phyloP scores from a whole-genome alignment of 2,113 vertebrate species.

The Telmatochromis brachygnathus region DNA sequence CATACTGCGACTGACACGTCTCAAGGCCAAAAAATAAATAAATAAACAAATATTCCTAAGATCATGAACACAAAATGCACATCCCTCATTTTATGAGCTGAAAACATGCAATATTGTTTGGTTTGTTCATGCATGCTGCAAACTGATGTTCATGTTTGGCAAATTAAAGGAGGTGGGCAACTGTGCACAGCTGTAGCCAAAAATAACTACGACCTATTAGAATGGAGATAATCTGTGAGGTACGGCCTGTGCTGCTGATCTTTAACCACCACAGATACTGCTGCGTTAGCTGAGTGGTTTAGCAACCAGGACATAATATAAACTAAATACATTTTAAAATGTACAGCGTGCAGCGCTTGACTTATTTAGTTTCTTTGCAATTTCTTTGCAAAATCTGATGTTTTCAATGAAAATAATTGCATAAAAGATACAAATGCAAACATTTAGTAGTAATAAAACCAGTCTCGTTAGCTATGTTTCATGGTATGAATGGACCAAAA shows the following conservation, averaged over 20 bases:
- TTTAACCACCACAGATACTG: neutral
- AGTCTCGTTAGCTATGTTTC: neutral
- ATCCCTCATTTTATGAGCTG: neutral
- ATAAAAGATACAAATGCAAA: neutral
- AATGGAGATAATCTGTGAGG: neutral
- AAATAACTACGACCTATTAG: neutral
- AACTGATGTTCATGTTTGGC: neutral
- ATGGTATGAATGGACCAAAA: neutral
- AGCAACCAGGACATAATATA: neutral
- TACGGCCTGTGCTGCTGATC: neutral
- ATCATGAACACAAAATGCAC: slow-evolving; percentile 16
- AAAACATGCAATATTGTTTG: slow-evolving; percentile 27
- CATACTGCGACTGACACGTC: slow-evolving; percentile 17
- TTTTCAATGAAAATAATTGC: neutral
- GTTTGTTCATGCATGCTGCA: slow-evolving; percentile 12
- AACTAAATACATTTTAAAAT: neutral
- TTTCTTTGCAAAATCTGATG: neutral
- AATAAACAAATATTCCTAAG: neutral
- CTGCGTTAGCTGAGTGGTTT: neutral
- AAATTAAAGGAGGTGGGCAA: neutral
- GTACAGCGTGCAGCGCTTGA: neutral
- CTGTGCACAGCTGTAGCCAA: neutral
- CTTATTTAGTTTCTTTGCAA: neutral
- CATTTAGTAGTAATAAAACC: neutral
- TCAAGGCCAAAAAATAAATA: neutral